Evolutionary conservation across 1,140 invertebrate genomes (phyloP).

Genomic region (Zaprionus ghesquierei): DNA sequence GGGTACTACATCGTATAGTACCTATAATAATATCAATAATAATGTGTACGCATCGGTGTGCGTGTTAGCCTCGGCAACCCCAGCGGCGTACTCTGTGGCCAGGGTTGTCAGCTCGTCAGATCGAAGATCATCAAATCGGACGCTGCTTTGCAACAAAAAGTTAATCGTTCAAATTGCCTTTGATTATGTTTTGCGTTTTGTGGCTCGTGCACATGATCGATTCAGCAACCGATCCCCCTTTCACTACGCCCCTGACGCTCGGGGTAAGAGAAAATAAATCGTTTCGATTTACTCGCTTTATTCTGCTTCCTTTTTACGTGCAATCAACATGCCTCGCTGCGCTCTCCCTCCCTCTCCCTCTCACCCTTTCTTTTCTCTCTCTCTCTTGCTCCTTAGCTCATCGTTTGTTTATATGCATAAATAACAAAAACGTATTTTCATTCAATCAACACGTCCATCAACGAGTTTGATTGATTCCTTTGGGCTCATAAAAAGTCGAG

Average conservation of each 20-base stretch:
- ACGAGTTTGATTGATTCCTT: slow-evolving; percentile 81
- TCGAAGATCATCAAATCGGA: slow-evolving; percentile 14
- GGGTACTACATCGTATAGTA: neutral
- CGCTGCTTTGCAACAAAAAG: slow-evolving; percentile 51
- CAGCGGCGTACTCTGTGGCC: neutral
- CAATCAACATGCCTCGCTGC: slow-evolving; percentile 18
- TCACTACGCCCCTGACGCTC: neutral
- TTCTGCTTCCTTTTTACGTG: slow-evolving; percentile 20
- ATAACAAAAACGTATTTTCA: slow-evolving; percentile 81
- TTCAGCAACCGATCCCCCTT: neutral
- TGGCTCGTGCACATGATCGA: slow-evolving; percentile 60
- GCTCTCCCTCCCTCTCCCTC: neutral
- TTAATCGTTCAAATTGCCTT: slow-evolving; percentile 79
- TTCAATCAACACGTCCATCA: slow-evolving; percentile 83
- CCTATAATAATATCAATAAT: neutral
- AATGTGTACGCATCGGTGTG: slow-evolving; percentile 1
- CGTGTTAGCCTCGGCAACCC: neutral
- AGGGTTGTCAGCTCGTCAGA: slow-evolving; percentile 35
- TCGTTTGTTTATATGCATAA: slow-evolving; percentile 79
- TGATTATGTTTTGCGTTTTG: slow-evolving; percentile 60
- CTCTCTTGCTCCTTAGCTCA: slow-evolving; percentile 1
- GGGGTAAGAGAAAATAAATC: slow-evolving; percentile 38
- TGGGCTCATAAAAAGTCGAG: slow-evolving; percentile 69
- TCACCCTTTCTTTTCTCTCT: neutral
- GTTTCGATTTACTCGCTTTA: slow-evolving; percentile 42